Evolutionary conservation across 2,113 vertebrate species (phyloP).

Genomic region (Chitala chitala): DNA sequence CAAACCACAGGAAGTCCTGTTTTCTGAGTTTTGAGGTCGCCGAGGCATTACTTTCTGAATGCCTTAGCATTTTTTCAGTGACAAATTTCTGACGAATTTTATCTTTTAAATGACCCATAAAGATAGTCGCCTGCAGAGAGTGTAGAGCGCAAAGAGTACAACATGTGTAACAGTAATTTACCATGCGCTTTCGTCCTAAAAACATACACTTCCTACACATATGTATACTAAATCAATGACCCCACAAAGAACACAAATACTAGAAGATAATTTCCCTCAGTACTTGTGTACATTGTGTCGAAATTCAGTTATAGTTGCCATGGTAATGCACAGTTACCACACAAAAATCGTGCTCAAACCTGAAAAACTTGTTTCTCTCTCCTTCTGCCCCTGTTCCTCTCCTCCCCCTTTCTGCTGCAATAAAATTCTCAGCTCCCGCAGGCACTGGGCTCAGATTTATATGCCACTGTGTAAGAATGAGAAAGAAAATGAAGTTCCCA

Average conservation of each 20-base stretch:
- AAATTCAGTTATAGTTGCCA: constrained; percentile 15
- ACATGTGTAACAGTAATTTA: not conserved
- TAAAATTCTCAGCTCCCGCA: not conserved
- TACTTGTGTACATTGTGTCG: not conserved
- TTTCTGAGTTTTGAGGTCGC: not conserved
- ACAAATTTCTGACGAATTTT: not conserved
- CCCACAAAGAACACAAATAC: constrained; percentile 5
- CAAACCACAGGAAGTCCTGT: constrained; percentile 14
- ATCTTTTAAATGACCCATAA: constrained; percentile 16
- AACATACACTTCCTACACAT: not conserved
- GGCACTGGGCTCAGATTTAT: not conserved
- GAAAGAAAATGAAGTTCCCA: not conserved
- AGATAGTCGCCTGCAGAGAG: not conserved
- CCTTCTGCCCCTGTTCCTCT: not conserved
- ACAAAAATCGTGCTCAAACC: constrained; percentile 17
- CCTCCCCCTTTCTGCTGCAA: not conserved
- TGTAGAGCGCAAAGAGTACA: not conserved
- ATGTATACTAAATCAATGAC: constrained; percentile 10
- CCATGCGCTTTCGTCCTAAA: not conserved
- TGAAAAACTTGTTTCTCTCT: constrained; percentile 14
- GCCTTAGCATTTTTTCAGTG: not conserved
- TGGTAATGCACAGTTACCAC: constrained; percentile 22
- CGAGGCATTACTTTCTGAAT: not conserved
- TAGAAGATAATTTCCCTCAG: constrained; percentile 6
- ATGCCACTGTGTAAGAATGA: not conserved